These are phyloP conservation scores for Phrynosoma platyrhinos DNA, from an alignment of 2,113 vertebrate species.

Conservation along the genomic window DNA sequence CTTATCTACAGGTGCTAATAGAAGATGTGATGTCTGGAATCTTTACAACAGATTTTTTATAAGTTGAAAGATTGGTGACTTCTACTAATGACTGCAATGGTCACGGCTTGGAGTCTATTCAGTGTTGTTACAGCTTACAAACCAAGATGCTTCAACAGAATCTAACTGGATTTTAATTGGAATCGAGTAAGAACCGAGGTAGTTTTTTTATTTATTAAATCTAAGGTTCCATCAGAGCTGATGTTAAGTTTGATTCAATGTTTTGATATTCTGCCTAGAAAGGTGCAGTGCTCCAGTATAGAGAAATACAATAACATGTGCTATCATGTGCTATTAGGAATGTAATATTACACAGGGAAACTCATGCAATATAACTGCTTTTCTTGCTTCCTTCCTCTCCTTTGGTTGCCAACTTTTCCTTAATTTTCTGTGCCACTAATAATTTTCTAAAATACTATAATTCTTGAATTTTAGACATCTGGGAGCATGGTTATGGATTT, in stretches of 20 bases:
- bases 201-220: neutral
- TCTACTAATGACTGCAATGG: neutral
- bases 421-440: neutral
- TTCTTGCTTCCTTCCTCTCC: neutral
- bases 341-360: no score
- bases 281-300: neutral
- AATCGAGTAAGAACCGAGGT: neutral
- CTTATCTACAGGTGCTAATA: accelerated
- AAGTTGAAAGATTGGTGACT: constrained; percentile 9
- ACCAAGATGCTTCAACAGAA: neutral
- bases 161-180: constrained; percentile 4
- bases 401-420: neutral
- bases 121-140: neutral
- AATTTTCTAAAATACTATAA: neutral
- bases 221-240: neutral
- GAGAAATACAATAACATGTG: neutral
- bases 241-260: neutral
- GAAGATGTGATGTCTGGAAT: neutral
- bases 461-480: neutral
- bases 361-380: neutral
- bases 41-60: neutral
- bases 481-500: neutral
- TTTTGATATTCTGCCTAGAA: neutral
- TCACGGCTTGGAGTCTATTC: constrained; percentile 6
- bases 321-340: neutral